Base-by-base conservation (phyloP, 2,113 vertebrate species). In the Lamprologus ornatipinnis region DNA sequence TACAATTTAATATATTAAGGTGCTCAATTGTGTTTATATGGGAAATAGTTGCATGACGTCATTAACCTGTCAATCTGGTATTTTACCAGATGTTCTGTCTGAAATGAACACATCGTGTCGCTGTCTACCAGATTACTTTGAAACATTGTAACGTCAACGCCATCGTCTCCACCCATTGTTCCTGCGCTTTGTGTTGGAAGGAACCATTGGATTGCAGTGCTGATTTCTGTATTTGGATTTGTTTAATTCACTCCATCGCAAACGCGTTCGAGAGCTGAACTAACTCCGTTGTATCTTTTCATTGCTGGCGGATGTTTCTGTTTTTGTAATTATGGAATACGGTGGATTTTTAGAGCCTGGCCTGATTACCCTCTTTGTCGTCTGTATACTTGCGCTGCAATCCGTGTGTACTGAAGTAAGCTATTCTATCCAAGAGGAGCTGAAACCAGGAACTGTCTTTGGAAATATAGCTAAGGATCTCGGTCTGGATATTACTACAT, bases 391-490 rank as follows among this genome's bases (percentile, higher is more conserved):
- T 57, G 12, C 53, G n/a, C 13, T 81, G 21, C 51, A 57, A 23
- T 40, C 33, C 6, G 53, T 81, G 13, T 55, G n/a, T 55, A 37
- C 79, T 42, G 79, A 81, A 23, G 33, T 96, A 42, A 95, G 83
- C 63, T 97, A 96, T 88, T 92, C 91, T 63, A 4, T 93, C 65
- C 83, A 49, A 1, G 96, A 97, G 57, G 96, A 97, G 78, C 95
- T 94, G 94, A 96, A 95, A 88, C 94, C 84, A 6, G 93, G 87
- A 2, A 95, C 95, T 2, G 93, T 96, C 53, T 94, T 97, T 83
- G 95, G 94, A 70, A 97, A 97, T 80, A 88, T 96, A n/a, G 94
- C 95, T 26, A 96, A 96, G 80, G 96, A 96, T 86, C 91, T 97
- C 14, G 96, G 95, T 14, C 19, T 96, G 40, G 94, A 96, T 75